A percentile compares a stretch with the other conserved stretches of the same genome.
Evolutionary conservation across 2,888 invertebrate species (phyloP).

Genomic region (Drosophila parthenogenetica): DNA sequence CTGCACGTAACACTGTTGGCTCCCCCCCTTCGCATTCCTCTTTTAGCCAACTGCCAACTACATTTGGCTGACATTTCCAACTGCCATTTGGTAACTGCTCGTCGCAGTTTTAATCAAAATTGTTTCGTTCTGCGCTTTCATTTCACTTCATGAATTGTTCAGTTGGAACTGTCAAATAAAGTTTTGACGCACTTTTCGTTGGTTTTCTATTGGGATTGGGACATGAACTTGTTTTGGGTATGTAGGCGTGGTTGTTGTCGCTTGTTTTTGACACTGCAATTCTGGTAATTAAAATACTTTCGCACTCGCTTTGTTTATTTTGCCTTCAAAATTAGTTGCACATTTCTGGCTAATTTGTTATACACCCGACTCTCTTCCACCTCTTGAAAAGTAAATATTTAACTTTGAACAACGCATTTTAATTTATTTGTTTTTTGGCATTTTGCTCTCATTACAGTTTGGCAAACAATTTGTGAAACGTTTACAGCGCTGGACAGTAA

Average conservation of each 20-base stretch:
- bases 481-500: constrained; percentile 25
- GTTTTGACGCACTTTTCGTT: constrained; percentile 66
- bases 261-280: constrained; percentile 53
- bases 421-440: constrained; percentile 67
- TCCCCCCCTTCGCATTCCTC: neutral
- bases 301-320: constrained; percentile 53
- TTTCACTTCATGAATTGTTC: constrained; percentile 74
- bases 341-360: constrained; percentile 54
- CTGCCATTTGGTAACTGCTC: constrained; percentile 45
- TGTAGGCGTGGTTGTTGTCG: neutral
- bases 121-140: constrained; percentile 58
- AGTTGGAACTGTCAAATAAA: constrained; percentile 79
- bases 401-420: constrained; percentile 38
- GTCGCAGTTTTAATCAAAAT: constrained; percentile 79
- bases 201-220: neutral
- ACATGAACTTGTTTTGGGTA: neutral
- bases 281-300: constrained; percentile 81
- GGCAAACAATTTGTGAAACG: constrained; percentile 54
- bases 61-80: constrained; percentile 47
- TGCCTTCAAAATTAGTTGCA: constrained; percentile 66
- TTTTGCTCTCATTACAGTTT: constrained; percentile 71
- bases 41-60: constrained; percentile 38
- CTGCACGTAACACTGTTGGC: constrained; percentile 34
- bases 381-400: constrained; percentile 42
- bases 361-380: neutral